phyloP scores from a whole-genome alignment of 2,888 invertebrate genomes.

The Pammene fasciana region DNA sequence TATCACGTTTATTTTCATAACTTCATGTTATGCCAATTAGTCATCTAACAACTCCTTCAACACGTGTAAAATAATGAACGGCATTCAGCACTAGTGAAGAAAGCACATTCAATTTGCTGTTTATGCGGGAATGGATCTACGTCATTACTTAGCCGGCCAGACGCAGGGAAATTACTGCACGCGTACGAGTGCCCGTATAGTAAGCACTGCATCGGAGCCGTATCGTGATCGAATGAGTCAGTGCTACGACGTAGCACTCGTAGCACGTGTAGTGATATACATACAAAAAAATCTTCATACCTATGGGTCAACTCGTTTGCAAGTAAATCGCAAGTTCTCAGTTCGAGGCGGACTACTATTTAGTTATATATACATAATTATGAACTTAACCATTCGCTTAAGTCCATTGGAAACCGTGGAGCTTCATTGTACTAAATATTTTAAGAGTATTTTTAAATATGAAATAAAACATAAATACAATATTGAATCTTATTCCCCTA shows the following conservation, averaged over 20 bases:
- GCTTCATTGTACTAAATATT: too few relatives aligned
- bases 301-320: too few relatives aligned
- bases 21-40: too few relatives aligned
- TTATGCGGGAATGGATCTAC: conserved; percentile 83
- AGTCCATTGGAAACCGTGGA: too few relatives aligned
- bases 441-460: too few relatives aligned
- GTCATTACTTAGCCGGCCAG: conserved; percentile 83
- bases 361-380: neutral
- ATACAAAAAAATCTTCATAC: too few relatives aligned
- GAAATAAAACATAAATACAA: neutral
- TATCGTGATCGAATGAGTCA: conserved; percentile 25
- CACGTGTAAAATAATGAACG: neutral
- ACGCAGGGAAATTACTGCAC: conserved; percentile 74
- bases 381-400: neutral
- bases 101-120: conserved; percentile 81
- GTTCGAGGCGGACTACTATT: too few relatives aligned
- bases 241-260: conserved; percentile 35
- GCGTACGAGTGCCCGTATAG: conserved; percentile 59
- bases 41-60: too few relatives aligned
- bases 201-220: conserved; percentile 53
- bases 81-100: conserved; percentile 43
- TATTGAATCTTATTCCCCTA: neutral
- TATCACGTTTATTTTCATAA: too few relatives aligned
- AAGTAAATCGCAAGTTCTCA: too few relatives aligned
- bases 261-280: conserved; percentile 8